Conservation (phyloP, 1,140 invertebrate species). For the Ips typographus region DNA sequence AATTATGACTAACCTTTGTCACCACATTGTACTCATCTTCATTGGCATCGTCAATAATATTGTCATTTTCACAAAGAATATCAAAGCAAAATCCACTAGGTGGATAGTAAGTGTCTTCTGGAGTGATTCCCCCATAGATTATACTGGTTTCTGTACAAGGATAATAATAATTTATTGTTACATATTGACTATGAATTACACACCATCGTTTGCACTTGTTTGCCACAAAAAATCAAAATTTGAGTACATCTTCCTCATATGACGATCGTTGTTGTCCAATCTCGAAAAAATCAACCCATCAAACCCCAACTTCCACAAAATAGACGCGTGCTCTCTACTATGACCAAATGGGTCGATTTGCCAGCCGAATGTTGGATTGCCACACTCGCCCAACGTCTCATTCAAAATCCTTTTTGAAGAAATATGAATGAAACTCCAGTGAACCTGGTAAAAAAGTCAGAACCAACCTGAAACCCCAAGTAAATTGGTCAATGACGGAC, state of each 20-base stretch:
- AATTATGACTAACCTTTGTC: conserved; percentile 49
- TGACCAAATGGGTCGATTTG: conserved; percentile 79
- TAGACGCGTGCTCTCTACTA: conserved; percentile 66
- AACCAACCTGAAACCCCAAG: conserved; percentile 59
- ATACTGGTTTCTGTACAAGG: conserved; percentile 53
- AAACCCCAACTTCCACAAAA: conserved; percentile 70
- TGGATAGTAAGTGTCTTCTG: conserved; percentile 62
- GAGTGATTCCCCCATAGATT: conserved; percentile 45
- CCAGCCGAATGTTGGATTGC: conserved; percentile 68
- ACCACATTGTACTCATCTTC: conserved; percentile 58
- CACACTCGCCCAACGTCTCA: conserved; percentile 67
- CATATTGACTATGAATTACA: conserved; percentile 18
- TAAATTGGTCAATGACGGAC: conserved; percentile 81
- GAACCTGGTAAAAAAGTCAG: background rate
- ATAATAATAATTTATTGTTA: background rate
- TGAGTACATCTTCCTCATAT: conserved; percentile 60
- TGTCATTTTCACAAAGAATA: conserved; percentile 66
- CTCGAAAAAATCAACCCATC: conserved; percentile 76
- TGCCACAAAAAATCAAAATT: conserved; percentile 79
- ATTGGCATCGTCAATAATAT: conserved; percentile 56
- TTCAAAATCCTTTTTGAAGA: conserved; percentile 33
- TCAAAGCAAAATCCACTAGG: conserved; percentile 75
- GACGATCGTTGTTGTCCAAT: conserved; percentile 75
- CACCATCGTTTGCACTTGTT: conserved; percentile 59
- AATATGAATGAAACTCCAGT: background rate